Evolutionary conservation across 1,140 invertebrate species (phyloP).

Genomic region (Nomia melanderi): DNA sequence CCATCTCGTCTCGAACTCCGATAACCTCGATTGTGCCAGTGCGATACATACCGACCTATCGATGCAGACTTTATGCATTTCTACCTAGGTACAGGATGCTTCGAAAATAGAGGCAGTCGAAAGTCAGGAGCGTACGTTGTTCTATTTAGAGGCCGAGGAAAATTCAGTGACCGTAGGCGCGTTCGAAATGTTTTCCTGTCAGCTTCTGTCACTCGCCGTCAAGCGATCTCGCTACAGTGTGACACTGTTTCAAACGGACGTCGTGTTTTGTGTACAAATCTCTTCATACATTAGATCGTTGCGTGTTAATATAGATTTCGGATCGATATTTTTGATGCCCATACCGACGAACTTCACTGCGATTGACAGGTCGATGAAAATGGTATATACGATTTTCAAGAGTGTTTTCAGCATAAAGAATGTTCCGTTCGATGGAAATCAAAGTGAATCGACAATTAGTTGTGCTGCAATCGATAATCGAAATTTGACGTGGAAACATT

Average conservation of each 20-base stretch:
- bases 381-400: no score
- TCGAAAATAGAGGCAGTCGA: not conserved
- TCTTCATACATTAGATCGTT: not conserved
- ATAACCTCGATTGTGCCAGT: constrained; percentile 4
- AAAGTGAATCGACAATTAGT: no score
- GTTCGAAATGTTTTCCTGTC: not conserved
- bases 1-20: constrained; percentile 20
- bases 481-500: no score
- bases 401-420: no score
- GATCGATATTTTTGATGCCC: not conserved
- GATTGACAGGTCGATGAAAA: not conserved
- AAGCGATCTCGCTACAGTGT: not conserved
- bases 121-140: not conserved
- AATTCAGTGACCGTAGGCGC: not conserved
- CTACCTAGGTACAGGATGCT: constrained; percentile 2
- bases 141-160: not conserved
- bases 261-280: not conserved
- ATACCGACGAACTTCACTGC: not conserved
- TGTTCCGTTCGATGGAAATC: no score
- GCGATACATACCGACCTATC: constrained; percentile 1
- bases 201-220: not conserved
- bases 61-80: not conserved
- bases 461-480: no score
- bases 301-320: not conserved
- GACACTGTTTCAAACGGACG: no score